Percentiles rank a stretch among this genome's conserved stretches.
phyloP scores from a whole-genome alignment of 2,797 vertebrate genomes.

The Nyctibius grandis region DNA sequence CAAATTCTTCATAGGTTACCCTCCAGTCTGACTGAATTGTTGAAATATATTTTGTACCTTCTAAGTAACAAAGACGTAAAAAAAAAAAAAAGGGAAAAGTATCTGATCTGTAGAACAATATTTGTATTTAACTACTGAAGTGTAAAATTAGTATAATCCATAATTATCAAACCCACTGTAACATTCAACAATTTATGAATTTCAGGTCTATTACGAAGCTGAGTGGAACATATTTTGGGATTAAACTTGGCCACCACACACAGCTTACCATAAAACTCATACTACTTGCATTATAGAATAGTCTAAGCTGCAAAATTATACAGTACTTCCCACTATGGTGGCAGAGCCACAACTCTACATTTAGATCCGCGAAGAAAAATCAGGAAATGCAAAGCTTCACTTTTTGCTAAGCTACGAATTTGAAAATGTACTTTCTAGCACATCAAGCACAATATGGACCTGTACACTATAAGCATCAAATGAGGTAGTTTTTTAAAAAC shows the following conservation, averaged over 20 bases:
- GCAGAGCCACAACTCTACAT: background rate
- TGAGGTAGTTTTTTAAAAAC: background rate
- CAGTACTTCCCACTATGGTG: background rate
- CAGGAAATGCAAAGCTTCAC: background rate
- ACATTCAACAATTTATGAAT: background rate
- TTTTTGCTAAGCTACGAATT: background rate
- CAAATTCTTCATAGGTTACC: background rate
- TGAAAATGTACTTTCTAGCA: background rate
- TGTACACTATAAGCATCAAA: background rate
- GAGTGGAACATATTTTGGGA: background rate
- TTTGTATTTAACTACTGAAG: background rate
- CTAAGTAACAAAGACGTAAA: background rate
- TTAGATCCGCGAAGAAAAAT: background rate
- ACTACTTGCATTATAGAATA: background rate
- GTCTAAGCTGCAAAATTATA: background rate
- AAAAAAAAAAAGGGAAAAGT: background rate
- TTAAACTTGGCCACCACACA: background rate
- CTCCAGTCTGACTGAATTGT: background rate
- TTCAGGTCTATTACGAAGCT: background rate
- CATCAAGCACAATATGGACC: constrained; percentile 6
- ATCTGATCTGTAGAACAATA: background rate
- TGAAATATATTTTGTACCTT: background rate
- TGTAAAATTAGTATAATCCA: background rate
- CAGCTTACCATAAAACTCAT: background rate
- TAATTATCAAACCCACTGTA: background rate